Evolutionary conservation across 1,140 invertebrate species (phyloP).

Genomic region (Ceratoteleas bidentatus): DNA sequence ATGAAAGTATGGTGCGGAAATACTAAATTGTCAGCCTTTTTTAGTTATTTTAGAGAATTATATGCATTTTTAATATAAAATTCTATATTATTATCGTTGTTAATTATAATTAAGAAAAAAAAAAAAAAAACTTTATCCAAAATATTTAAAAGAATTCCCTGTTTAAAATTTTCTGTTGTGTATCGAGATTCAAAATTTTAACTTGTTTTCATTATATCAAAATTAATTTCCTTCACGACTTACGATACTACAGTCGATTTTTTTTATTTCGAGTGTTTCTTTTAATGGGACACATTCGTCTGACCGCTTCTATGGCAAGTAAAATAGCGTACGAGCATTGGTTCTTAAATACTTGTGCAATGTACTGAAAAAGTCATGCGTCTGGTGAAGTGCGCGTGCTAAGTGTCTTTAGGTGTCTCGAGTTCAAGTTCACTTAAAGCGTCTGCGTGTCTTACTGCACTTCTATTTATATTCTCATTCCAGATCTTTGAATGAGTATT

Average conservation of each 20-base stretch:
- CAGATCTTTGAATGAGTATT: constrained; percentile 63
- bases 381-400: constrained; percentile 61
- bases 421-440: constrained; percentile 70
- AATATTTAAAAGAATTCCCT: no score
- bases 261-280: constrained; percentile 32
- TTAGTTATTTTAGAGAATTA: no score
- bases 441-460: constrained; percentile 63
- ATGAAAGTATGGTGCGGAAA: no score
- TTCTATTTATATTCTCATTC: constrained; percentile 69
- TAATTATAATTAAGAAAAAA: no score
- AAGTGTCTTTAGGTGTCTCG: constrained; percentile 65
- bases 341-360: constrained; percentile 62
- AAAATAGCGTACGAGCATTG: constrained; percentile 59
- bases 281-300: constrained; percentile 51
- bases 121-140: no score
- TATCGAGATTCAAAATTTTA: constrained; percentile 35
- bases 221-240: constrained; percentile 14
- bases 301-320: constrained; percentile 28
- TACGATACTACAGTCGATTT: constrained; percentile 31
- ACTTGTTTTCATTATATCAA: neutral
- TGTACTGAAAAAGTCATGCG: constrained; percentile 61
- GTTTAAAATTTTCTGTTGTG: no score
- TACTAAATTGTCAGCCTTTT: no score
- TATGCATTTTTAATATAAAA: no score
- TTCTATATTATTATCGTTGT: no score